Base-by-base conservation (phyloP, 2,888 invertebrate genomes). In the Spicauda simplicius region DNA sequence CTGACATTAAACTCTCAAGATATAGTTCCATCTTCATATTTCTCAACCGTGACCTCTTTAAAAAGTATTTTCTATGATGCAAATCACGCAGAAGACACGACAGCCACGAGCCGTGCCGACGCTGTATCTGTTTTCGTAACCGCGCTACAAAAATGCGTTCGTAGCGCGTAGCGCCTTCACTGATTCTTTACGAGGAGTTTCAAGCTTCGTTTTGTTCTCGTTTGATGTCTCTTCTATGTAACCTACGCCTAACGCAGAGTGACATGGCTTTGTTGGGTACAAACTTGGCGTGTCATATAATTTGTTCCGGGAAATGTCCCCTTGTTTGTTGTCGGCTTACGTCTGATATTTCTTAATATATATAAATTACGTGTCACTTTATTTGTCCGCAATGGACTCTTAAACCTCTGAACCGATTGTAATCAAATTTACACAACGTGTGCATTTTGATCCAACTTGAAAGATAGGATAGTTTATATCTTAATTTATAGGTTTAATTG, bases 241-340 rank as follows among this genome's bases (percentile, higher is more conserved):
- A 7, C 6, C 11, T 45, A 6, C n/a, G n/a, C 45, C 54, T 69
- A 68, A 71, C 69, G 50, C 59, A 64, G 65, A 72, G 64, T 70
- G 75, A 75, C 73, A 69, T 45, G 69, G 72, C 72, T 73, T 76
- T 72, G 71, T 71, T 53, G 69, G 55, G 41, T 58, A 52, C 45
- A 63, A 65, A 72, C 57, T 48, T 60, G 52, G 54, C 59, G 57
- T 20, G 65, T 57, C 68, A 66, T 68, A 70, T 71, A 70, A 70
- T 70, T 70, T 68, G 68, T 70, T 56, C 59, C 63, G 65, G 53
- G 56, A 70, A 71, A 68, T 64, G 57, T 70, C 41, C 58, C 58
- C 56, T 71, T 64, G 64, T 71, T 69, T 69, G 67, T 66, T 37
- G 33, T 60, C 52, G 61, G 61, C 57, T 68, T 68, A 64, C 59